Conservation (phyloP, 2,888 invertebrate genomes). For the Ditula angustiorana region DNA sequence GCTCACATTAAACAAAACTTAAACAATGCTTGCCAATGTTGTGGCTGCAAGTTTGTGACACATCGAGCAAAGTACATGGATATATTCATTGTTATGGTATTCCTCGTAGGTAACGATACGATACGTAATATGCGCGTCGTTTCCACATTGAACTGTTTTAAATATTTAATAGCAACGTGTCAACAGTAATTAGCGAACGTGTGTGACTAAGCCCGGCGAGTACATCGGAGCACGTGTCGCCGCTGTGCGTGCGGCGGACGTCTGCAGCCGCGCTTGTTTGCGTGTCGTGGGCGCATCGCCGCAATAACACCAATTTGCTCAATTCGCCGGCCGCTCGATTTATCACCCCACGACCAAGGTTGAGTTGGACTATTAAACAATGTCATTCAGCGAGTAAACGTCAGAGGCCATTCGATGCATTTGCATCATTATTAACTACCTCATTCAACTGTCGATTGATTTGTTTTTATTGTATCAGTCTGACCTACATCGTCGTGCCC, state of each 20-base stretch:
- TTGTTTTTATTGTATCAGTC: slow-evolving; percentile 8
- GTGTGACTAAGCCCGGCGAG: slow-evolving; percentile 15
- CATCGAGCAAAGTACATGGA: slow-evolving; percentile 3
- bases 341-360: slow-evolving; percentile 27
- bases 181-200: slow-evolving; percentile 5
- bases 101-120: slow-evolving; percentile 9
- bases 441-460: slow-evolving; percentile 5
- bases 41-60: no score
- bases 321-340: slow-evolving; percentile 23
- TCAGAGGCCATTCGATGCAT: slow-evolving; percentile 17
- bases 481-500: slow-evolving; percentile 24
- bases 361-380: slow-evolving; percentile 24
- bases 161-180: background rate
- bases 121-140: slow-evolving; percentile 5
- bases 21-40: no score
- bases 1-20: background rate
- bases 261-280: slow-evolving; percentile 2
- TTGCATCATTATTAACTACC: background rate
- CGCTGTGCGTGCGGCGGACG: slow-evolving; percentile 7
- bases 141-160: background rate
- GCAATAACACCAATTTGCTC: slow-evolving; percentile 35
- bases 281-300: slow-evolving; percentile 25
- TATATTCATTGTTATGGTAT: slow-evolving; percentile 16
- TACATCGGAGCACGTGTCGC: slow-evolving; percentile 17
- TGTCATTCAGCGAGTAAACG: slow-evolving; percentile 10